phyloP scores from a whole-genome alignment of 2,113 vertebrate genomes.

The Antechinus stuartii region DNA sequence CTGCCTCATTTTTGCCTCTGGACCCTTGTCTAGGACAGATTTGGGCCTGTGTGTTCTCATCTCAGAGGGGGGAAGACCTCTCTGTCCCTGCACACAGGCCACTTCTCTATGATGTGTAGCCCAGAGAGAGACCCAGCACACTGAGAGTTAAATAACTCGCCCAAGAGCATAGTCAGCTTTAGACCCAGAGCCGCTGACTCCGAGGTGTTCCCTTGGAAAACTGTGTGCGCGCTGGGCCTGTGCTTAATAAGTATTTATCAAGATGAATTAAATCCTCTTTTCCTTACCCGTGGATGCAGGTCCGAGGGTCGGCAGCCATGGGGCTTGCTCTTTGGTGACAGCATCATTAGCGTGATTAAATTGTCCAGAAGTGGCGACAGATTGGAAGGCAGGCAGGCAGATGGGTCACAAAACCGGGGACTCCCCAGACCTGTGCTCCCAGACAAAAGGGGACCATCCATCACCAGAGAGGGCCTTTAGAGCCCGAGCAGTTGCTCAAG shows the following conservation, averaged over 20 bases:
- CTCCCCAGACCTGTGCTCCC: conserved; percentile 49
- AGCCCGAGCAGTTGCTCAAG: background rate
- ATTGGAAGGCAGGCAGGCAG: conserved; percentile 57
- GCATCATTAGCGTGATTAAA: conserved; percentile 65
- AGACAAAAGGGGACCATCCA: conserved; percentile 59
- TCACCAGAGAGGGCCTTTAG: conserved; percentile 59
- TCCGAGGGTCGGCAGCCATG: background rate
- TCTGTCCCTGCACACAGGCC: background rate
- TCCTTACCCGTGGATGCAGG: background rate
- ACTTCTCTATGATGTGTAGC: background rate
- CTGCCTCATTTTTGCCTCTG: background rate
- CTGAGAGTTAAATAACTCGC: background rate
- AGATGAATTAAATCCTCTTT: background rate
- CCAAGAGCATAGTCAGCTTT: background rate
- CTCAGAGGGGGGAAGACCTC: background rate
- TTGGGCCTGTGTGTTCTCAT: background rate
- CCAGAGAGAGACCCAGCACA: background rate
- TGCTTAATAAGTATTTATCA: background rate
- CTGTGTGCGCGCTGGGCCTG: background rate
- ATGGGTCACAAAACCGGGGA: conserved; percentile 50
- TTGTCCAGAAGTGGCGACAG: conserved; percentile 53
- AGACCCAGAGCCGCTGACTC: background rate
- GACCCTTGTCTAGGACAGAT: background rate
- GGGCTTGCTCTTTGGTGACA: background rate
- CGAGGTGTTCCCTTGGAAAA: background rate